Evolutionary conservation across 2,797 vertebrate genomes (phyloP), one percentile per base, ranked within the genome.

Genomic region (Trachurus trachurus): DNA sequence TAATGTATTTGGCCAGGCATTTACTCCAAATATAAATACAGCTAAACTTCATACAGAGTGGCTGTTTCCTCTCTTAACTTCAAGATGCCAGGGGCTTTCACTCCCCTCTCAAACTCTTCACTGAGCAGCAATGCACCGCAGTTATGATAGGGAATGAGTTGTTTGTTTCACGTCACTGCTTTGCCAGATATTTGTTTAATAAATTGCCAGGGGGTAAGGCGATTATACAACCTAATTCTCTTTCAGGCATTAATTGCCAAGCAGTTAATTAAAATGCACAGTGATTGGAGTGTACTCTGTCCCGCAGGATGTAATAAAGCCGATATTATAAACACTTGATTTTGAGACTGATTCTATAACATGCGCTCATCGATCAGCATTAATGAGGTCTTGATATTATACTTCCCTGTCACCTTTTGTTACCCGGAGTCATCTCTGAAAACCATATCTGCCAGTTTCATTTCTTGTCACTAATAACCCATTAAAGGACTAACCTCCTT

Each of bases 231-330:
- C 78, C 86, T 87, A 90, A 93, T 92, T 93, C 89, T 89, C 85
- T 89, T 85, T 88, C 90, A 90, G 88, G 89, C 92, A 90, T 93
- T 94, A 95, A 93, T 95, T 94, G 90, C 90, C 84, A 88, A 91
- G 91, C 85, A 89, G 90, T 94, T 95, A 89, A 95, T 94, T 95
- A 94, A 94, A 94, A 94, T 90, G 87, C 90, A 92, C 68, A 74
- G 70, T 76, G 89, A 92, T 84, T 82, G 76, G 88, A 68, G 76
- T 66, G 63, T 74, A 72, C 85, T 54, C 71, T 50, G 72, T 91
- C 90, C 87, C 82, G 7, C 70, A 88, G 90, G 92, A 94, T 82
- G 80, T 79, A 89, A 86, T 85, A 80, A 87, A 87, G 81, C 85
- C 80, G 81, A 84, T 91, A 78, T 91, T 82, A 89, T 86, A 91